phyloP scores from a whole-genome alignment of 2,888 invertebrate genomes.

The Habrosyne pyritoides region DNA sequence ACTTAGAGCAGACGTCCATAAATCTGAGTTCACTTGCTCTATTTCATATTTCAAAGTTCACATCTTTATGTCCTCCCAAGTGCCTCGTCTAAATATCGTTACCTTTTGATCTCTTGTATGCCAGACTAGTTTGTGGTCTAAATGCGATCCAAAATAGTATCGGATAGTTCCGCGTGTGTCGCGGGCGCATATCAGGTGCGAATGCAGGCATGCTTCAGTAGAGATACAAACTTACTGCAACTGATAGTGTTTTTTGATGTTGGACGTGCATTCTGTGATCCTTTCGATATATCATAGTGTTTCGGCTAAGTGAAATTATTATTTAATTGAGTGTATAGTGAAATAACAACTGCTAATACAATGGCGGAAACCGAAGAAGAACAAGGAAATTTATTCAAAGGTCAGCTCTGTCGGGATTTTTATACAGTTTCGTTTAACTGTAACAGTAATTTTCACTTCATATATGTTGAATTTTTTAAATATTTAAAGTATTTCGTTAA shows the following conservation, averaged over 20 bases:
- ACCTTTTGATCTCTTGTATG: constrained; percentile 76
- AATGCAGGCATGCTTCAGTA: constrained; percentile 53
- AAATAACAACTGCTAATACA: constrained; percentile 20
- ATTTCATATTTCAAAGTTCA: background rate
- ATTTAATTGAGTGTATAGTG: constrained; percentile 15
- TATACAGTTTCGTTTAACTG: no score
- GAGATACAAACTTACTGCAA: constrained; percentile 34
- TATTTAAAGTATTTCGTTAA: no score
- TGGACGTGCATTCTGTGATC: constrained; percentile 15
- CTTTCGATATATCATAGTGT: background rate
- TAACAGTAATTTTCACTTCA: no score
- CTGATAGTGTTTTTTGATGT: constrained; percentile 8
- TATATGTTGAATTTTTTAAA: no score
- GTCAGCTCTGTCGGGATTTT: constrained; percentile 21
- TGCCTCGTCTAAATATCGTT: constrained; percentile 47
- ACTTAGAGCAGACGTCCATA: background rate
- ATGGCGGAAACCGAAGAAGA: constrained; percentile 15
- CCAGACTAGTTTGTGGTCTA: constrained; percentile 72
- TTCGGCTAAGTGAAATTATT: background rate
- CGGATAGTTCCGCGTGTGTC: constrained; percentile 73
- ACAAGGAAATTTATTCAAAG: constrained; percentile 34
- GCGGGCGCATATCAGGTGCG: constrained; percentile 70
- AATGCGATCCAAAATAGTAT: constrained; percentile 74
- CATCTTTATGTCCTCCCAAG: constrained; percentile 25
- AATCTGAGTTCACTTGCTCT: background rate